phyloP scores from a whole-genome alignment of 2,888 invertebrate genomes.

The Galeruca laticollis region DNA sequence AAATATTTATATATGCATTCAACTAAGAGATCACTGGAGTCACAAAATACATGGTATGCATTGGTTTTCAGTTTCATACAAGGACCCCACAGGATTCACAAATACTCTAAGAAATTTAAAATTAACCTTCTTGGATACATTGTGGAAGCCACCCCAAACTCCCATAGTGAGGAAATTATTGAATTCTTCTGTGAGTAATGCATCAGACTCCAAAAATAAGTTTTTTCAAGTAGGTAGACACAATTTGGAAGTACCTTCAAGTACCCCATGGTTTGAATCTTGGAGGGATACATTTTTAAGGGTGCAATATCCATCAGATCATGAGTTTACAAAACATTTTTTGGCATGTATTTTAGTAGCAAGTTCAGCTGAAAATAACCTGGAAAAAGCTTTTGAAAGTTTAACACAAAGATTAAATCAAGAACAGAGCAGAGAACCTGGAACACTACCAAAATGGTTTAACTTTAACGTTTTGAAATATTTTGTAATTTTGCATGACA shows the following conservation, averaged over 20 bases:
- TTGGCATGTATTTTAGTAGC: conserved; percentile 84
- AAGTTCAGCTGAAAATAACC: conserved; percentile 79
- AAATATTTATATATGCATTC: no score
- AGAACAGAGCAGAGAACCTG: conserved; percentile 72
- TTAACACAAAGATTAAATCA: conserved; percentile 85
- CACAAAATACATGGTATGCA: no score
- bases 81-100: conserved; percentile 83
- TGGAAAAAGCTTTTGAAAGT: conserved; percentile 84
- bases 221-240: conserved; percentile 63
- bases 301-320: conserved; percentile 90
- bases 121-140: conserved; percentile 84
- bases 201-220: conserved; percentile 57
- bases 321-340: conserved; percentile 95
- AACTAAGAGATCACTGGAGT: no score
- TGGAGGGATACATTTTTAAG: conserved; percentile 94
- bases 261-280: conserved; percentile 94
- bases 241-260: conserved; percentile 78
- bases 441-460: conserved; percentile 88
- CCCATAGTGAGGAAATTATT: conserved; percentile 86
- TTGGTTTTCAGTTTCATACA: conserved; percentile 77
- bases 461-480: conserved; percentile 85
- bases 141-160: conserved; percentile 84
- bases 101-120: conserved; percentile 82
- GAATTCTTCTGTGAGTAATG: conserved; percentile 68
- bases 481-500: conserved; percentile 91